Evolutionary conservation across 1,140 invertebrate species (phyloP).

Genomic region (Drosophila lowei): DNA sequence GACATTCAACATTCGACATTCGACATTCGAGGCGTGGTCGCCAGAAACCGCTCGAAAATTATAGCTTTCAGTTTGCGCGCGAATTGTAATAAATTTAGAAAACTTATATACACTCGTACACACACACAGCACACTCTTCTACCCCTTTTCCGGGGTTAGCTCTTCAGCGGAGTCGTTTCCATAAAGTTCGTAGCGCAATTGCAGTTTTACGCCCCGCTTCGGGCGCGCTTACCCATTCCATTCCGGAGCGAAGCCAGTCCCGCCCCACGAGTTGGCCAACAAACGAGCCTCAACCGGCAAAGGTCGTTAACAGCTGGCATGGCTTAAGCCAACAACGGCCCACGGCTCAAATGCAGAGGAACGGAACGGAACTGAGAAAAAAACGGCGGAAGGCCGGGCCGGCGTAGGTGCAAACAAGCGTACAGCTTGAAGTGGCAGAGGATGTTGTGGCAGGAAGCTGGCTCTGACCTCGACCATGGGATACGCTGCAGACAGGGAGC

Average conservation of each 20-base stretch:
- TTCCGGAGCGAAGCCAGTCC: too few species aligned
- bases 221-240: background rate
- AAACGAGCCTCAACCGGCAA: slow-evolving; percentile 68
- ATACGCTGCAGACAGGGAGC: slow-evolving; percentile 42
- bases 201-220: slow-evolving; percentile 48
- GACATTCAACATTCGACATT: slow-evolving; percentile 67
- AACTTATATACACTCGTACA: slow-evolving; percentile 68
- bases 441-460: slow-evolving; percentile 43
- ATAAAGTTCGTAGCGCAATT: slow-evolving; percentile 66
- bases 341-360: slow-evolving; percentile 36
- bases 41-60: slow-evolving; percentile 77
- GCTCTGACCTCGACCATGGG: slow-evolving; percentile 68
- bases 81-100: slow-evolving; percentile 79
- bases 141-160: background rate
- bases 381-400: slow-evolving; percentile 12
- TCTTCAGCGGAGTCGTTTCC: slow-evolving; percentile 50
- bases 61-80: slow-evolving; percentile 78
- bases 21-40: slow-evolving; percentile 72
- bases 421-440: slow-evolving; percentile 38
- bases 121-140: background rate
- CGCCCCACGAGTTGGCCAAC: slow-evolving; percentile 28
- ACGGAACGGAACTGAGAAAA: slow-evolving; percentile 17
- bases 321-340: slow-evolving; percentile 60
- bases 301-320: slow-evolving; percentile 75
- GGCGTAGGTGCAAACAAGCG: slow-evolving; percentile 70